Percentiles rank a stretch among this genome's conserved stretches.
Conservation (phyloP, 1,140 invertebrate species). For the Anastrepha obliqua region DNA sequence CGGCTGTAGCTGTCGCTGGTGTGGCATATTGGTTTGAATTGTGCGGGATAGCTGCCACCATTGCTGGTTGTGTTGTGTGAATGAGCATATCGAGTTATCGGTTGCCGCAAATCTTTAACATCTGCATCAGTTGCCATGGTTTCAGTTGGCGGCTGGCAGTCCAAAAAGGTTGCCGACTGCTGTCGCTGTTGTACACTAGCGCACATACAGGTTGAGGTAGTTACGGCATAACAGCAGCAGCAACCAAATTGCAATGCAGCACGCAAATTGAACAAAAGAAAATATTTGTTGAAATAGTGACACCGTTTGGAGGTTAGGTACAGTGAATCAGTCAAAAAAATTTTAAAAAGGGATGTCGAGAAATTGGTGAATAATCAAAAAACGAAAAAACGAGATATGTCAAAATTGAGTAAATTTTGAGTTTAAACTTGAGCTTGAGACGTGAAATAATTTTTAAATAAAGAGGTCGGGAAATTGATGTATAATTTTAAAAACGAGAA, state of each 20-base stretch:
- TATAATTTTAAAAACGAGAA: too few relatives aligned
- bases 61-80: slow-evolving; percentile 50
- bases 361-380: too few relatives aligned
- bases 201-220: neutral
- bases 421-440: neutral
- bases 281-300: neutral
- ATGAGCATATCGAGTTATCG: slow-evolving; percentile 29
- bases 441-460: too few relatives aligned
- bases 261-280: neutral
- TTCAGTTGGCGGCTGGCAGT: slow-evolving; percentile 29
- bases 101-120: slow-evolving; percentile 47
- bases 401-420: neutral
- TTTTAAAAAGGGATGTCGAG: too few relatives aligned
- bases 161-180: neutral
- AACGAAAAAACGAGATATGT: too few relatives aligned
- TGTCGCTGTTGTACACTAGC: neutral
- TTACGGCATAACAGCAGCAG: neutral
- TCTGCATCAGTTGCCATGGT: slow-evolving; percentile 51
- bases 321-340: neutral
- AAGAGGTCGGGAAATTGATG: too few relatives aligned
- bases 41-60: neutral
- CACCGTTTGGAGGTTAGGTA: neutral
- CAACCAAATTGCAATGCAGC: neutral
- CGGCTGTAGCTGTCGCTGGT: slow-evolving; percentile 31
- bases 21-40: slow-evolving; percentile 38